phyloP scores from a whole-genome alignment of 2,888 invertebrate species.

The Lamellibrachia columna region DNA sequence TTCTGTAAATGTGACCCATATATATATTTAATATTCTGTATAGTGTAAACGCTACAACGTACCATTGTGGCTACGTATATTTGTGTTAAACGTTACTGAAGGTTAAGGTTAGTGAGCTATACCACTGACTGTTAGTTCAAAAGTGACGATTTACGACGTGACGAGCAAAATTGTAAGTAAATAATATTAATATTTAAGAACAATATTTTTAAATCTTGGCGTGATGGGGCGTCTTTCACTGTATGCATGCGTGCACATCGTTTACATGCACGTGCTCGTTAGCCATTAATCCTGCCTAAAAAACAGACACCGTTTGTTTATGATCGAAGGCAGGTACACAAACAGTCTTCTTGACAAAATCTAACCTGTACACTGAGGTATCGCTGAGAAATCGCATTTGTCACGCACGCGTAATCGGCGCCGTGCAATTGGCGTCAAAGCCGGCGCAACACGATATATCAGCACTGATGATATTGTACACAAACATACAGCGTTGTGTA shows the following conservation, averaged over 20 bases:
- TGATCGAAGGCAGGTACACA: background rate
- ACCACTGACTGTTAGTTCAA: too few relatives aligned
- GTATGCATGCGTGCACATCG: background rate
- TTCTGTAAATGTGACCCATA: too few relatives aligned
- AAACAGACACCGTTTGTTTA: slow-evolving; percentile 14
- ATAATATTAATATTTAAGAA: background rate
- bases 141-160: too few relatives aligned
- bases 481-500: too few relatives aligned
- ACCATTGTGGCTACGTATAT: too few relatives aligned
- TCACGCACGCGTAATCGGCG: background rate
- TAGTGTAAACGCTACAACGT: too few relatives aligned
- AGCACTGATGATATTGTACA: background rate
- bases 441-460: background rate
- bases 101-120: too few relatives aligned
- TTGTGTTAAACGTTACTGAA: too few relatives aligned
- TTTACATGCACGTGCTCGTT: background rate
- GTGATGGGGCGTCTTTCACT: background rate
- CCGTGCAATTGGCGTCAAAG: background rate
- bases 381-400: slow-evolving; percentile 12
- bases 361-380: background rate
- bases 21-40: too few relatives aligned
- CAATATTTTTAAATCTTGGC: background rate
- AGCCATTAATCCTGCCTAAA: background rate
- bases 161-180: too few relatives aligned
- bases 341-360: background rate